Base-by-base conservation (phyloP, 2,888 invertebrate genomes). In the Trisateles emortualis region DNA sequence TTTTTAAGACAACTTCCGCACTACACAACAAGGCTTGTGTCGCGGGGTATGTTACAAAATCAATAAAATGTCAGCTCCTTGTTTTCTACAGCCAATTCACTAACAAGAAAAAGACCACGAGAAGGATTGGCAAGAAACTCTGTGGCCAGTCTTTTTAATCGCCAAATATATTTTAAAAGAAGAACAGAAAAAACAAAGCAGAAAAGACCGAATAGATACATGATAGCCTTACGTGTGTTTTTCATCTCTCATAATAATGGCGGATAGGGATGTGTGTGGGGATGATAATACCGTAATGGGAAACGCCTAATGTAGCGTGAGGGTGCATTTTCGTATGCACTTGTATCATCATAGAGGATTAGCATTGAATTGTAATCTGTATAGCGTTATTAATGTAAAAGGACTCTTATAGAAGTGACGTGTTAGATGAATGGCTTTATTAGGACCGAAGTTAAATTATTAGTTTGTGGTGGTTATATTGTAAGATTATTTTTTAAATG, bases 311-410 rank as follows among this genome's bases (percentile, higher is more conserved):
- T 79, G 82, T 64, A 59, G 54, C 74, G 75, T 83, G 84, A 85
- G 83, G 82, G 79, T 82, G 86, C 83, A 84, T 80, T 81, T 80
- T 79, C 73, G 65, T 65, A 75, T 80, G 84, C 81, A 80, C 74
- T 81, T 76, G 68, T 72, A 45, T 58, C 63, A 61, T 74, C 76
- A 16, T 6, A 26, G 16, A 14, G 44, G 60, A 61, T 69, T 68
- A 69, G 44, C 33, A 24, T 30, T 41, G 29, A 32, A 30, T 45
- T 26, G 22, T 39, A 52, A 36, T 47, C 32, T n/a, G 29, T n/a
- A 17, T 47, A 10, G 33, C 26, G 17, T 35, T 26, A 38, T 45
- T 44, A 24, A 16, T 8, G 42, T 3, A 4, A 8, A 26, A 26
- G 26, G 8, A 26, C 9, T 26, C 8, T 3, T 1, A 6, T 26